Evolutionary conservation across 2,797 vertebrate genomes (phyloP), one percentile per base, ranked within the genome.

Genomic region (Galago senegalensis): DNA sequence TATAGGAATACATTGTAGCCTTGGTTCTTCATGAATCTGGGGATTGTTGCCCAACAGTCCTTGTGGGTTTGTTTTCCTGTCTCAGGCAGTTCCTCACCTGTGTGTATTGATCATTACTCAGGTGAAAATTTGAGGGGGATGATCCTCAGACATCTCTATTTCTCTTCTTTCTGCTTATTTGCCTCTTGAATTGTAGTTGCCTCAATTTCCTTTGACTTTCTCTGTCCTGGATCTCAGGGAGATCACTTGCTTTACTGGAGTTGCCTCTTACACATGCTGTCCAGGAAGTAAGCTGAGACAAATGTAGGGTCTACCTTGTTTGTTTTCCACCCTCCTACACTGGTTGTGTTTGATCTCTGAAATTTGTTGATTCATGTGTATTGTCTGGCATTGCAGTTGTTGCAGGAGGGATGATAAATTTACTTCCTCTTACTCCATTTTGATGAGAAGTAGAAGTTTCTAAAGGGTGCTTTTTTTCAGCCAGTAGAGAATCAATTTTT

Each of bases 371-470:
- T 81, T 90, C 10, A 0, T 86, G 7, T 82, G 7, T 81, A 34
- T 91, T 91, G 34, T 67, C 58, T 91, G 29, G 3, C 58, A 67
- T n/a, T 37, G 10, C 21, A 91, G 18, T 75, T 67, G 27, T 95
- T 83, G 10, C 29, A 70, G 12, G 1, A 49, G 60, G 63, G 10
- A 86, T 94, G 40, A 49, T 85, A 72, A 65, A 70, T 89, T 58
- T 49, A 46, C 63, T 72, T 8, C 31, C 77, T 87, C 58, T 67
- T 73, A 75, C 3, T 75, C 40, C 11, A 14, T 80, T 56, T 81
- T 93, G 73, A 70, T 90, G 80, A 84, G 72, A 97, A 87, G 43
- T 93, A 67, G 63, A 67, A 63, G 46, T 93, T 25, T 91, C 67
- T 80, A 37, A 23, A 72, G 79, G 79, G 70, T 16, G 11, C 20